These are phyloP conservation scores for Eustalomyia histrio DNA, from an alignment of 2,888 invertebrate genomes.

Conservation along the genomic window DNA sequence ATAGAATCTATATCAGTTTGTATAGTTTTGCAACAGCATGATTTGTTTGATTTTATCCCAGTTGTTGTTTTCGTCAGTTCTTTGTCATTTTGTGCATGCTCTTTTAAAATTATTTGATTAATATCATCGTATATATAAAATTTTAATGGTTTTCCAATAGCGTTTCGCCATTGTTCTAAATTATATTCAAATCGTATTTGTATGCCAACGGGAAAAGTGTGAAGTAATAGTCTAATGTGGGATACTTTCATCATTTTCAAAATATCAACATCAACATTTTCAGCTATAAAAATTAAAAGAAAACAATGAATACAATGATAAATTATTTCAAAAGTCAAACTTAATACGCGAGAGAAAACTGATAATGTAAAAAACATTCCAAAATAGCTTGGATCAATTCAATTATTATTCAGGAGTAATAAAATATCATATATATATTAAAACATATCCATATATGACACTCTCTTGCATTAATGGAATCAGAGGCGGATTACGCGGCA, in stretches of 20 bases:
- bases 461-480: no score
- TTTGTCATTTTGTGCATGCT: neutral
- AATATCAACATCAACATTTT: slow-evolving; percentile 72
- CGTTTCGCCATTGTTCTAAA: slow-evolving; percentile 73
- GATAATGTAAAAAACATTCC: no score
- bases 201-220: slow-evolving; percentile 71
- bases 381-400: no score
- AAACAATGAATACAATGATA: slow-evolving; percentile 1
- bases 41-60: neutral
- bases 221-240: slow-evolving; percentile 70
- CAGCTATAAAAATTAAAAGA: slow-evolving; percentile 67
- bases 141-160: slow-evolving; percentile 71
- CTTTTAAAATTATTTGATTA: neutral
- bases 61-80: neutral
- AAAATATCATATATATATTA: no score
- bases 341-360: no score
- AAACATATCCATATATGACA: no score
- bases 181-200: slow-evolving; percentile 76
- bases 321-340: no score
- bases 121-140: neutral
- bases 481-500: no score
- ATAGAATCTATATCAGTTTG: neutral
- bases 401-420: no score
- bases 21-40: neutral
- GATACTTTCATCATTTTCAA: slow-evolving; percentile 73